These are phyloP conservation scores for Leuciscus waleckii DNA, from an alignment of 2,797 vertebrate genomes.

Conservation along the genomic window DNA sequence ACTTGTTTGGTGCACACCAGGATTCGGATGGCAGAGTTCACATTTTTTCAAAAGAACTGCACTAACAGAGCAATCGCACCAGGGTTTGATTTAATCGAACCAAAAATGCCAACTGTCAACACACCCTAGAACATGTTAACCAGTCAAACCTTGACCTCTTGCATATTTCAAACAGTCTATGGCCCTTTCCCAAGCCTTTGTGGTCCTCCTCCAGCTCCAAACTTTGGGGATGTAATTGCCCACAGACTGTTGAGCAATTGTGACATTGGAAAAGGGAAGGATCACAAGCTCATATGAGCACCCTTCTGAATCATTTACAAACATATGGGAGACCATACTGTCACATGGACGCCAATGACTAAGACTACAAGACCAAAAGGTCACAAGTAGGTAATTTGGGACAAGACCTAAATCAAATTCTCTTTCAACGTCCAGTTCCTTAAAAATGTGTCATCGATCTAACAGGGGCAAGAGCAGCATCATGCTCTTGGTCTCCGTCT, in stretches of 20 bases:
- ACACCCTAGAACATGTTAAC: too few relatives aligned
- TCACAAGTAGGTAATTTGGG: background rate
- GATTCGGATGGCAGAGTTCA: too few relatives aligned
- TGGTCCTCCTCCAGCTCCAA: background rate
- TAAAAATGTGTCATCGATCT: constrained; percentile 18
- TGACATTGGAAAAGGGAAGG: background rate
- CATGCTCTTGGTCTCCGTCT: constrained; percentile 51
- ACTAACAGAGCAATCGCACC: too few relatives aligned
- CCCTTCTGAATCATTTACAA: background rate
- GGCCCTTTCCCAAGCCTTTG: background rate
- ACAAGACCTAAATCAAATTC: background rate
- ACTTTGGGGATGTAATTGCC: background rate
- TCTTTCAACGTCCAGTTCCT: constrained; percentile 4
- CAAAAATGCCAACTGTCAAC: too few relatives aligned
- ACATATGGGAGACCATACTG: background rate
- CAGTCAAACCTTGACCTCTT: background rate
- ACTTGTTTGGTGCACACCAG: too few relatives aligned
- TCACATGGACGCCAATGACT: background rate
- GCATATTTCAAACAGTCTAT: background rate
- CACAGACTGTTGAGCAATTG: background rate
- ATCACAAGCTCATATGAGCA: background rate
- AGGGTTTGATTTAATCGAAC: too few relatives aligned
- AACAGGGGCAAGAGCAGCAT: constrained; percentile 43
- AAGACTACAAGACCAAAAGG: background rate
- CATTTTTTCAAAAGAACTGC: too few relatives aligned